Conservation (phyloP, 2,888 invertebrate species). For the Atrina japonica region DNA sequence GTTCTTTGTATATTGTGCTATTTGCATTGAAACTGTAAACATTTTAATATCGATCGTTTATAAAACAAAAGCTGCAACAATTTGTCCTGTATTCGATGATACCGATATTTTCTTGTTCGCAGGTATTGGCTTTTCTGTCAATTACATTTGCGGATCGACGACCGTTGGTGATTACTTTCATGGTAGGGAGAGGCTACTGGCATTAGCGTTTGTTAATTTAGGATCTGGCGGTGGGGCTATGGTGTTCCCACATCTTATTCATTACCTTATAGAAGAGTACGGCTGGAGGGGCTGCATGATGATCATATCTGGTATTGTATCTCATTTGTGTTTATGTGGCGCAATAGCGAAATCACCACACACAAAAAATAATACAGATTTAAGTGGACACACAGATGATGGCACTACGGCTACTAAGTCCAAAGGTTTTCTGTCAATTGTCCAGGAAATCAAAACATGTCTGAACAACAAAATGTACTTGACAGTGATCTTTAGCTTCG, state of each 20-base stretch:
- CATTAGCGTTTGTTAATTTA: conserved; percentile 16
- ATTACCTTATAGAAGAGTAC: conserved; percentile 10
- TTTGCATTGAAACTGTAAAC: too few relatives aligned
- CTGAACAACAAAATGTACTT: conserved; percentile 24
- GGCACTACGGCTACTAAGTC: not conserved
- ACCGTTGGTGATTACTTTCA: conserved; percentile 27
- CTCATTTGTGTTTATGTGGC: conserved; percentile 12
- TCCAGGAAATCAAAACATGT: conserved; percentile 5
- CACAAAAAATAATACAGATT: not conserved
- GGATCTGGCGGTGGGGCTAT: conserved; percentile 25
- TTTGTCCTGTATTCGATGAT: too few relatives aligned
- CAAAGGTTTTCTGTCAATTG: not conserved
- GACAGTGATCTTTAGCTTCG: not conserved
- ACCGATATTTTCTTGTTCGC: not conserved
- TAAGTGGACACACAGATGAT: too few relatives aligned
- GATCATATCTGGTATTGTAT: conserved; percentile 26
- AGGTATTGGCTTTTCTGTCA: conserved; percentile 36
- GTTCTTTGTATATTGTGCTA: too few relatives aligned
- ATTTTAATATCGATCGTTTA: not conserved
- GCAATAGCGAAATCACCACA: not conserved
- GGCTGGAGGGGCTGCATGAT: conserved; percentile 34
- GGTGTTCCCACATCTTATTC: conserved; percentile 14
- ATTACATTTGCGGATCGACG: conserved; percentile 25
- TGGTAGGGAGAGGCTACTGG: conserved; percentile 15
- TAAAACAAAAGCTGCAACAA: too few relatives aligned